Conservation (phyloP, 2,113 vertebrate genomes). For the Rhabdomys dilectus region DNA sequence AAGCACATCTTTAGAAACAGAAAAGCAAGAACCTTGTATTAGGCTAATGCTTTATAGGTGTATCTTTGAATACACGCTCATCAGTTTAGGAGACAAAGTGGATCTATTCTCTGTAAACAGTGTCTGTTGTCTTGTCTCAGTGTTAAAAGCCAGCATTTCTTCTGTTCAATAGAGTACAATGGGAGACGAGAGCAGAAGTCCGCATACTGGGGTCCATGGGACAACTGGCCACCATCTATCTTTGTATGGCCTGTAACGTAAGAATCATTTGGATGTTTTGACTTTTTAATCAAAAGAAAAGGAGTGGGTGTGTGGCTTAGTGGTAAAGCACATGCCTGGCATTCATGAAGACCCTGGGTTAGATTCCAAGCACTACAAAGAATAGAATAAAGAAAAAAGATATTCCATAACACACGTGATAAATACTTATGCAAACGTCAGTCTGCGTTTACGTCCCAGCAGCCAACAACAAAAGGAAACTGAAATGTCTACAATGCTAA, state of each 20-base stretch:
- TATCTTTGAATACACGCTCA: background rate
- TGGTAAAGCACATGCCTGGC: background rate
- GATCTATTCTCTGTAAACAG: background rate
- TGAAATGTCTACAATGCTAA: background rate
- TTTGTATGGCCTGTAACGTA: background rate
- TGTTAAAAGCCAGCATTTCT: constrained; percentile 13
- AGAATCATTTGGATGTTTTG: constrained; percentile 52
- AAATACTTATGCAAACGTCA: constrained; percentile 45
- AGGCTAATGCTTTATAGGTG: background rate
- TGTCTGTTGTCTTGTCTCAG: background rate
- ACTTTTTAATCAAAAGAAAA: background rate
- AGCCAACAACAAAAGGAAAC: background rate
- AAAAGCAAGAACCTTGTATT: constrained; percentile 8
- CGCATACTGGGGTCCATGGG: background rate
- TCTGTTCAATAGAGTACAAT: background rate
- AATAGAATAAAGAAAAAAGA: constrained; percentile 15
- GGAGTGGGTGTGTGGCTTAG: background rate
- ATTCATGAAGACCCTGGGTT: background rate
- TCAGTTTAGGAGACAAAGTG: constrained; percentile 37
- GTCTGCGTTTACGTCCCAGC: background rate
- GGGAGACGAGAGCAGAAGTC: background rate
- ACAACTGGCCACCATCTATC: background rate
- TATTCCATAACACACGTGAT: background rate
- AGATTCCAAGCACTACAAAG: background rate
- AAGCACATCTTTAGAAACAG: background rate